phyloP scores from a whole-genome alignment of 2,113 vertebrate genomes.

The Embiotoca jacksoni region DNA sequence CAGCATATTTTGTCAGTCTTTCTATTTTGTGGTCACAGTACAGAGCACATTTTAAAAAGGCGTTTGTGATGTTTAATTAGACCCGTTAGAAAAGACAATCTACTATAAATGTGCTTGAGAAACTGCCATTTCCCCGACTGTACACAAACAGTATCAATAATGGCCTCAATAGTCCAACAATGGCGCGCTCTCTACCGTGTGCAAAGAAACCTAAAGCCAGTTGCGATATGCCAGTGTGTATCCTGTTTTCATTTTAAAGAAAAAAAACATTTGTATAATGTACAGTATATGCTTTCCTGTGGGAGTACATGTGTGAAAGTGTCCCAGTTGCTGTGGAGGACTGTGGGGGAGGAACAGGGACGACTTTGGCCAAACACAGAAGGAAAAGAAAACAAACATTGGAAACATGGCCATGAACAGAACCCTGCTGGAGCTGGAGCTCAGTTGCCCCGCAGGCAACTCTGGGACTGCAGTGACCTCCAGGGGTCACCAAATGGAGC shows the following conservation, averaged over 20 bases:
- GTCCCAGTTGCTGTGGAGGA: conserved; percentile 60
- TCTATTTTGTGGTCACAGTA: too few relatives aligned
- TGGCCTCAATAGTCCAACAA: conserved; percentile 5
- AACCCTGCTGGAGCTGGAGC: conserved; percentile 66
- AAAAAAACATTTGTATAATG: conserved; percentile 67
- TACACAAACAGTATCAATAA: conserved; percentile 9
- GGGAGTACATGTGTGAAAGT: conserved; percentile 79
- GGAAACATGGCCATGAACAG: conserved; percentile 73
- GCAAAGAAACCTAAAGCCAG: conserved; percentile 48
- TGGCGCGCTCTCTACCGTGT: neutral
- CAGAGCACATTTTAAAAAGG: neutral
- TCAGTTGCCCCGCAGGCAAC: conserved; percentile 67
- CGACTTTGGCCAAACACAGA: conserved; percentile 72
- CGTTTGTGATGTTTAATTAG: neutral
- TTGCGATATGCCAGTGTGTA: conserved; percentile 46
- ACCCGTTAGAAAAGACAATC: too few relatives aligned
- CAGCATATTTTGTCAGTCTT: too few relatives aligned
- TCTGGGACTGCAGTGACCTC: conserved; percentile 72
- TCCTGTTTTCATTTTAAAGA: conserved; percentile 69
- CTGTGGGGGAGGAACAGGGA: conserved; percentile 65
- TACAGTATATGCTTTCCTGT: conserved; percentile 70
- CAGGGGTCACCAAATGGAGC: conserved; percentile 72
- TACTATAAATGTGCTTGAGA: too few relatives aligned
- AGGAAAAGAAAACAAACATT: conserved; percentile 78
- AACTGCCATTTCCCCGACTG: too few relatives aligned